Percentiles rank a stretch among this genome's conserved stretches.
Evolutionary conservation across 2,113 vertebrate species (phyloP).

Genomic region (Hypanus sabinus): DNA sequence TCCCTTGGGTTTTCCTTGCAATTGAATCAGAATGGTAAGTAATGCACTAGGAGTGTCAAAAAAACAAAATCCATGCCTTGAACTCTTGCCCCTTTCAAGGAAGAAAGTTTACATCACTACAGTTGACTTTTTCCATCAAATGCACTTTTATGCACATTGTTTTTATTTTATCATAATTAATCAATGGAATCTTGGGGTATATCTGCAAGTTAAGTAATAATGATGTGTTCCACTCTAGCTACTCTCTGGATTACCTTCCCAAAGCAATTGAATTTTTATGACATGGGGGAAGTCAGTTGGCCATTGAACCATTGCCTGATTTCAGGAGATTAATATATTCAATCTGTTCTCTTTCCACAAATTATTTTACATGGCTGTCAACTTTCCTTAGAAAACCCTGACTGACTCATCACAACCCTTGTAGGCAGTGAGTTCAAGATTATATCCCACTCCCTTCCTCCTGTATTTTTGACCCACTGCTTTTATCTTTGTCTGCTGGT

Average conservation of each 20-base stretch:
- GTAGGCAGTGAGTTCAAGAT: too few relatives aligned
- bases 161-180: background rate
- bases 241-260: background rate
- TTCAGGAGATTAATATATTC: too few relatives aligned
- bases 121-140: background rate
- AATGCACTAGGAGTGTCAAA: background rate
- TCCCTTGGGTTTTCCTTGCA: background rate
- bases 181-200: background rate
- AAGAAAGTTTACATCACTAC: background rate
- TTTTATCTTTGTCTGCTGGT: too few relatives aligned
- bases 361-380: too few relatives aligned
- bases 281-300: too few relatives aligned
- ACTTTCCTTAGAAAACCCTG: too few relatives aligned
- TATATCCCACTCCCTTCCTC: too few relatives aligned
- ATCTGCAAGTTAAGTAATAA: background rate
- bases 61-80: background rate
- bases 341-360: too few relatives aligned
- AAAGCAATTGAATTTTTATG: background rate
- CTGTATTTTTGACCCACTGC: too few relatives aligned
- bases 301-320: too few relatives aligned
- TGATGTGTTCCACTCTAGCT: background rate
- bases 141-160: background rate
- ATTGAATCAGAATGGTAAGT: background rate
- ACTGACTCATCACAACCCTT: too few relatives aligned
- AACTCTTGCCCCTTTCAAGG: background rate